Percentiles rank a stretch among this genome's conserved stretches.
These are phyloP conservation scores for Nannobrachium achirus DNA, from an alignment of 2,113 vertebrate species.

Conservation along the genomic window DNA sequence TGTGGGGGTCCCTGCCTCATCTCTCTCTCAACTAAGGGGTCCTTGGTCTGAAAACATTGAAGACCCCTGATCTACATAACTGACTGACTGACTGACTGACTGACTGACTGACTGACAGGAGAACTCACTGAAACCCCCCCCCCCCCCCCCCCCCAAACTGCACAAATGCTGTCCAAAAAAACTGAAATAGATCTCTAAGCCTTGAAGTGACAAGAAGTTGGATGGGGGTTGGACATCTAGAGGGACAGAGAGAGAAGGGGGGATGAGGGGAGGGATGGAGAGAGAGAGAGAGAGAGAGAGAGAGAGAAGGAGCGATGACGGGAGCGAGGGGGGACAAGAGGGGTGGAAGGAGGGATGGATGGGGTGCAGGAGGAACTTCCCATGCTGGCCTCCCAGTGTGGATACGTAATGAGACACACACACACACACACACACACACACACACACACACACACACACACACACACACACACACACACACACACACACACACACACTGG, in stretches of 20 bases:
- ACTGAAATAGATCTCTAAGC: too few species aligned
- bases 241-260: constrained; percentile 35
- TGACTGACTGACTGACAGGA: too few species aligned
- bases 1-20: too few species aligned
- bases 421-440: constrained; percentile 41
- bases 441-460: constrained; percentile 32
- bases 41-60: too few species aligned
- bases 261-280: constrained; percentile 11
- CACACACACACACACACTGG: constrained; percentile 57
- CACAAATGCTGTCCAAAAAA: too few species aligned
- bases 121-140: too few species aligned
- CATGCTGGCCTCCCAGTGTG: constrained; percentile 85
- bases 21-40: too few species aligned
- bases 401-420: constrained; percentile 81
- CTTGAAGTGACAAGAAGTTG: constrained; percentile 21
- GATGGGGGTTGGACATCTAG: constrained; percentile 58
- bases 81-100: too few species aligned
- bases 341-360: constrained; percentile 45
- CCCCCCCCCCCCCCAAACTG: too few species aligned
- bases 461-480: constrained; percentile 6
- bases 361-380: constrained; percentile 82
- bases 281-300: neutral
- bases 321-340: constrained; percentile 7
- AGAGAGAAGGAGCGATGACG: too few species aligned
- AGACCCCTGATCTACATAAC: too few species aligned